Evolutionary conservation across 2,888 invertebrate genomes (phyloP).

Genomic region (Drosophila infuscata): DNA sequence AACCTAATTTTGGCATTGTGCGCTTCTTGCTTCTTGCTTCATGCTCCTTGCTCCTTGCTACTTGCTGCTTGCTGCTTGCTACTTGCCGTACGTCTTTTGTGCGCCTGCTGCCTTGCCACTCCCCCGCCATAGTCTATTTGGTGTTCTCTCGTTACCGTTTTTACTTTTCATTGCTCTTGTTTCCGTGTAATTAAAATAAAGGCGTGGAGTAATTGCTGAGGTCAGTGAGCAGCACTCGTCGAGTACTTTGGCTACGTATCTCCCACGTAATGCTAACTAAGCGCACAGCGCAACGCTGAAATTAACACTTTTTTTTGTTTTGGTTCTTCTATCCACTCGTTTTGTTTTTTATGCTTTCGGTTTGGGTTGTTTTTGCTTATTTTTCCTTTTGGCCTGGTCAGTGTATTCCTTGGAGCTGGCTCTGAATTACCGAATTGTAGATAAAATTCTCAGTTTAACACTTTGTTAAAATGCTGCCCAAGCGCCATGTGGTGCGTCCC

Average conservation of each 20-base stretch:
- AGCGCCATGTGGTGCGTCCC: conserved; percentile 70
- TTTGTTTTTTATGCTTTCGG: conserved; percentile 1
- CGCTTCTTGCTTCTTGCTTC: conserved; percentile 22
- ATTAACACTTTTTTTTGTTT: conserved; percentile 70
- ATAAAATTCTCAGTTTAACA: conserved; percentile 82
- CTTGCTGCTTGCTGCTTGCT: neutral
- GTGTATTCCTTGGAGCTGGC: conserved; percentile 69
- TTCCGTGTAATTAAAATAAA: conserved; percentile 80
- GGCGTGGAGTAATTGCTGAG: conserved; percentile 81
- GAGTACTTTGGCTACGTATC: conserved; percentile 44
- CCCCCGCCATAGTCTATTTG: conserved; percentile 6
- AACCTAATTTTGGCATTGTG: conserved; percentile 75
- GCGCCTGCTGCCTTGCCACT: neutral
- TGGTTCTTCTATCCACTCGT: conserved; percentile 10
- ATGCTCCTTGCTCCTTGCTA: neutral
- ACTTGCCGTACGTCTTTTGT: neutral
- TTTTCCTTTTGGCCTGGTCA: conserved; percentile 17
- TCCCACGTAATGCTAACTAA: conserved; percentile 75
- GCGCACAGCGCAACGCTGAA: conserved; percentile 63
- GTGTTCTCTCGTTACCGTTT: conserved; percentile 46
- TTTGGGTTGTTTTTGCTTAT: neutral
- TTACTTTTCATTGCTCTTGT: conserved; percentile 79
- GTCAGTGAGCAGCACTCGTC: conserved; percentile 63
- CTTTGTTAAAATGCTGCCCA: conserved; percentile 79
- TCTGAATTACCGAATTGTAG: conserved; percentile 77